phyloP scores from a whole-genome alignment of 2,888 invertebrate species.

The Choristoneura rosaceana region DNA sequence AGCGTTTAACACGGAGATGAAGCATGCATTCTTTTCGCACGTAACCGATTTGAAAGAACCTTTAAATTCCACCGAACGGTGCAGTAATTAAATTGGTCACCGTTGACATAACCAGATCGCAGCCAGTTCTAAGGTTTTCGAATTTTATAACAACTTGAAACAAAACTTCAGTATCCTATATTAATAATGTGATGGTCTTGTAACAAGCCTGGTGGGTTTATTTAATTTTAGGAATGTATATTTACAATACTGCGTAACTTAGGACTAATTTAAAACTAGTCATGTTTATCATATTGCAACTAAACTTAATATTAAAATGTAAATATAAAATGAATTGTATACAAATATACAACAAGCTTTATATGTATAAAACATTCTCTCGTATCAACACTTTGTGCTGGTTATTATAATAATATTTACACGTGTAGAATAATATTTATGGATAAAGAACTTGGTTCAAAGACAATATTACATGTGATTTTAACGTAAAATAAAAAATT shows the following conservation, averaged over 20 bases:
- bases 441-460: constrained; percentile 39
- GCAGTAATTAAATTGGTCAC: too few relatives aligned
- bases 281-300: constrained; percentile 55
- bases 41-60: neutral
- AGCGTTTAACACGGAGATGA: too few relatives aligned
- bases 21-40: too few relatives aligned
- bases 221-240: constrained; percentile 57
- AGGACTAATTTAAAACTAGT: constrained; percentile 37
- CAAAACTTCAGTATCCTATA: constrained; percentile 46
- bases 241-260: constrained; percentile 59
- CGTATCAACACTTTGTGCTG: constrained; percentile 41
- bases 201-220: constrained; percentile 67
- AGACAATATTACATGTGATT: constrained; percentile 36
- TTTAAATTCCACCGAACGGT: too few relatives aligned
- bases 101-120: neutral
- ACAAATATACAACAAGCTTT: constrained; percentile 41
- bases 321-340: constrained; percentile 37
- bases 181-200: constrained; percentile 54
- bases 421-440: constrained; percentile 23
- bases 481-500: constrained; percentile 22
- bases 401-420: constrained; percentile 34
- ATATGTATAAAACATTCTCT: constrained; percentile 38
- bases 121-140: neutral
- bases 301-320: constrained; percentile 43
- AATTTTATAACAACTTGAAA: constrained; percentile 8